Base-by-base conservation (phyloP, 2,888 invertebrate species). In the Brachyopa scutellaris region DNA sequence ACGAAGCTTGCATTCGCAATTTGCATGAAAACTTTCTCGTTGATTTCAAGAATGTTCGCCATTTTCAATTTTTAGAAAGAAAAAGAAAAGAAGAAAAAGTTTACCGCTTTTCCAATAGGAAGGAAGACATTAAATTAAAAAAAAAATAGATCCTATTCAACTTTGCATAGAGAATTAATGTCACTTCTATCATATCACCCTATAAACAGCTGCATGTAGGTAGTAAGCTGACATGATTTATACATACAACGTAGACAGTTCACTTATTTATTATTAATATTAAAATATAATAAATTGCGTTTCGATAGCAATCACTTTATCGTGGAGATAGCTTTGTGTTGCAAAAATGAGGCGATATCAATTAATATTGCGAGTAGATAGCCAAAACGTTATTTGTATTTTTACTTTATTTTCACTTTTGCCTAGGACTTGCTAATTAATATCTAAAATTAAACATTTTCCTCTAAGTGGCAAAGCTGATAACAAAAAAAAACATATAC, bases 361-460 rank as follows among this genome's bases (percentile, higher is more conserved):
- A 33, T 38, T 26, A 15, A 31, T 26, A 8, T 8, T 26, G 13
- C 13, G 8, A 23, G 6, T 51, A 51, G 29, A 51, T 51, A 31
- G 19, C 29, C 29, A 17, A 49, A 49, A 15, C 29, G 49, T 17
- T 8, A 47, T 26, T 13, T 47, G 23, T 31, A 61, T 61, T 45
- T 31, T 61, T 17, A 15, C 33, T 31, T 47, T 17, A n/a, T 19
- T n/a, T 7, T 15, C 9, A 9, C 19, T 15, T 17, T 42, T 17
- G 15, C 47, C n/a, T 55, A 40, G 53, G 9, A 19, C 15, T 11
- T 45, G 17, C 31, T 69, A 57, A 57, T 47, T 69, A 69, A 69
- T 69, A 69, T 47, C 69, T 69, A 47, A 57, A 69, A 69, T 69
- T 57, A 49, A 57, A 69, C 57, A 38, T 57, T 47, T 69, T 19